Evolutionary conservation across 2,797 vertebrate genomes (phyloP).

Genomic region (Gambelia wislizenii): DNA sequence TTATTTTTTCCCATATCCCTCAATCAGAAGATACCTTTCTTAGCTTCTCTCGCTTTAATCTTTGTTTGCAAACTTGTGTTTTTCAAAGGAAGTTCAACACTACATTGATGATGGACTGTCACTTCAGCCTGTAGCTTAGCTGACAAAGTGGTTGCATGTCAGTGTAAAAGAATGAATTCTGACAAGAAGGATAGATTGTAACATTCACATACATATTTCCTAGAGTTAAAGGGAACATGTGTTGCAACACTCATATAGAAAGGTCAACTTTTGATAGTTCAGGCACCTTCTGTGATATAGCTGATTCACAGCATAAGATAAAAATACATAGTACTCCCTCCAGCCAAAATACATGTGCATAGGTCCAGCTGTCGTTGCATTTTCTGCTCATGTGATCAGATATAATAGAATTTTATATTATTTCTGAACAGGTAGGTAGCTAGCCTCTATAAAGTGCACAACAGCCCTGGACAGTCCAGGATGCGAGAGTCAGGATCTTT

Average conservation of each 20-base stretch:
- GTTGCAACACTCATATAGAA: not conserved
- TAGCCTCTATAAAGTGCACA: not conserved
- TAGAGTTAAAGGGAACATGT: conserved; percentile 13
- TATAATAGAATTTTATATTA: conserved; percentile 22
- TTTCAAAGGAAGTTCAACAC: conserved; percentile 27
- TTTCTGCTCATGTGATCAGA: conserved; percentile 43
- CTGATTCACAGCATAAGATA: not conserved
- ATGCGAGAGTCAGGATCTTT: not conserved
- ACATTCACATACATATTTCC: conserved; percentile 21
- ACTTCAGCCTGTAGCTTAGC: not conserved
- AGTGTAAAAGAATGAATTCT: conserved; percentile 16
- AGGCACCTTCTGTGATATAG: not conserved
- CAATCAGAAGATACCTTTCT: too few relatives aligned
- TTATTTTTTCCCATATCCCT: too few relatives aligned
- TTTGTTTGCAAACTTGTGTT: too few relatives aligned
- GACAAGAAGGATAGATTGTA: conserved; percentile 15
- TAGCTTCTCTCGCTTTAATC: too few relatives aligned
- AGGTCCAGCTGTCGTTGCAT: conserved; percentile 18
- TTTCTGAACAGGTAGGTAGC: not conserved
- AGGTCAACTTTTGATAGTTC: conserved; percentile 10
- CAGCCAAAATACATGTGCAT: not conserved
- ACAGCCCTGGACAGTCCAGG: not conserved
- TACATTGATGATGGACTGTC: not conserved
- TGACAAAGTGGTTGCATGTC: conserved; percentile 21
- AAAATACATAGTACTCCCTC: not conserved